A percentile compares a stretch with the other conserved stretches of the same genome.
phyloP scores from a whole-genome alignment of 2,113 vertebrate genomes.

The Gallinago paraguaiae region DNA sequence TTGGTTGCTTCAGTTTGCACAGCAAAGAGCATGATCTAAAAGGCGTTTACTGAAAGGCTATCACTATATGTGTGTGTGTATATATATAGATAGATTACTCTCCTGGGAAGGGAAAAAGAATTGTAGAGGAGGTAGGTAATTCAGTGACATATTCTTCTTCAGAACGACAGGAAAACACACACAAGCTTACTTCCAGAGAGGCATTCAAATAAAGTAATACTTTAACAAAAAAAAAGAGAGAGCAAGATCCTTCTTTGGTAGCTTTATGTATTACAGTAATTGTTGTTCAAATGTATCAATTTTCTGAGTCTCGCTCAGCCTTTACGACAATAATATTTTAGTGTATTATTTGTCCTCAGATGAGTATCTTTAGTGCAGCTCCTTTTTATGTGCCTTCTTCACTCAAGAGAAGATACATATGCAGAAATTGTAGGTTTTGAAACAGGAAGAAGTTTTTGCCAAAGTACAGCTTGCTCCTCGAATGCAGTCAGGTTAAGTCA shows the following conservation, averaged over 20 bases:
- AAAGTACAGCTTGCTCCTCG: background rate
- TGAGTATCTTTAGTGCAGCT: background rate
- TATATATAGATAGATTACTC: background rate
- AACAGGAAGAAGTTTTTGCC: background rate
- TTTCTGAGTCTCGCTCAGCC: background rate
- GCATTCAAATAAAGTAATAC: background rate
- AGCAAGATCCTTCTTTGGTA: background rate
- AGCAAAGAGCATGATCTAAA: background rate
- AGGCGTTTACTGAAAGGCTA: background rate
- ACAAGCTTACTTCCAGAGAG: background rate
- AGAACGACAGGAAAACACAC: background rate
- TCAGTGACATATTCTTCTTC: background rate
- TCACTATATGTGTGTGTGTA: too few relatives aligned
- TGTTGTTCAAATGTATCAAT: background rate
- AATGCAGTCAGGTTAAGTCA: background rate
- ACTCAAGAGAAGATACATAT: background rate
- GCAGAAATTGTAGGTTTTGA: background rate
- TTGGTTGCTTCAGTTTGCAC: background rate
- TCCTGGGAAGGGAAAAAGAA: background rate
- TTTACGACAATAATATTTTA: background rate
- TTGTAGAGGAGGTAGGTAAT: background rate
- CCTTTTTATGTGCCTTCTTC: background rate
- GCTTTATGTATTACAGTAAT: background rate
- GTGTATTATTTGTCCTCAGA: background rate
- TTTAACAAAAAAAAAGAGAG: background rate